phyloP scores from a whole-genome alignment of 2,113 vertebrate species.

The Oreochromis aureus region DNA sequence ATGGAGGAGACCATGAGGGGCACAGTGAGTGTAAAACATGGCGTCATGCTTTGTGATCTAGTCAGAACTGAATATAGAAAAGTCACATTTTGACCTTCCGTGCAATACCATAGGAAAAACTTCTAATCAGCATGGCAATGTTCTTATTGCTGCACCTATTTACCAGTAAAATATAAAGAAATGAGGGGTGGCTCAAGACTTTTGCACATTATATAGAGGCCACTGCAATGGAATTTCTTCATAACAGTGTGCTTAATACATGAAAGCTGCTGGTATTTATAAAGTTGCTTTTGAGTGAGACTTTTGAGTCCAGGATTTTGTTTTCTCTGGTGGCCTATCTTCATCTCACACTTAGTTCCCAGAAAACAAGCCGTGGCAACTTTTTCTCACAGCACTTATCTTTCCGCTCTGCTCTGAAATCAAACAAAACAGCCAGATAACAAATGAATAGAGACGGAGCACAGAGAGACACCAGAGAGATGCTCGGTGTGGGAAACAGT shows the following conservation, averaged over 20 bases:
- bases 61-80: background rate
- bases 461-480: background rate
- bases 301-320: background rate
- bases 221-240: background rate
- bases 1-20: background rate
- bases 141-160: background rate
- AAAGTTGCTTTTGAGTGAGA: background rate
- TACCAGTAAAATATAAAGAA: background rate
- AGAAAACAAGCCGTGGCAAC: slow-evolving; percentile 11
- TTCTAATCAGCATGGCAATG: background rate
- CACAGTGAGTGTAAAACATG: background rate
- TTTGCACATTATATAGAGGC: background rate
- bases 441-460: background rate
- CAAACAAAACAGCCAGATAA: slow-evolving; percentile 40
- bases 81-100: background rate
- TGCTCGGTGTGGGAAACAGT: slow-evolving; percentile 43
- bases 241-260: background rate
- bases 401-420: slow-evolving; percentile 4
- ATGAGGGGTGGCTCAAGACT: background rate
- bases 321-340: background rate
- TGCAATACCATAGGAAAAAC: background rate
- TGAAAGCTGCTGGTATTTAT: rapidly evolving
- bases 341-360: slow-evolving; percentile 11
- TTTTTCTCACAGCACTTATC: slow-evolving; percentile 46
- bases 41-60: background rate